A percentile compares a stretch with the other conserved stretches of the same genome.
phyloP scores from a whole-genome alignment of 1,140 invertebrate species.

The Formica selysi region DNA sequence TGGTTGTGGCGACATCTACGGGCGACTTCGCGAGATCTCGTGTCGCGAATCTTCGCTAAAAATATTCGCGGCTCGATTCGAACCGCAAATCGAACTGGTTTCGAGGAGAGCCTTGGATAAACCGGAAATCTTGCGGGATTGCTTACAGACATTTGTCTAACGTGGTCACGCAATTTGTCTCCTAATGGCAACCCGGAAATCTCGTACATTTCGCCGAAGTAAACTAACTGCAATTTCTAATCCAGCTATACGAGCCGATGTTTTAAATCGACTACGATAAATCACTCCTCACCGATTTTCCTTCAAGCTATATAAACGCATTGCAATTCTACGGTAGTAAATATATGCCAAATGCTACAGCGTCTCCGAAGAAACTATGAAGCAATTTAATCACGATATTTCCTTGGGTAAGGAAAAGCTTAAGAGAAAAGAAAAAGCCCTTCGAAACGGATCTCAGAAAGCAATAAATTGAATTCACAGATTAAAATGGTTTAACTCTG shows the following conservation, averaged over 20 bases:
- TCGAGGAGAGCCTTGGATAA: slow-evolving; percentile 27
- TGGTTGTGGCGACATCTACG: slow-evolving; percentile 56
- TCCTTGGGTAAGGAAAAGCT: slow-evolving; percentile 24
- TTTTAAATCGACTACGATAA: slow-evolving; percentile 46
- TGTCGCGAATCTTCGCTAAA: slow-evolving; percentile 16
- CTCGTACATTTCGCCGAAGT: slow-evolving; percentile 50
- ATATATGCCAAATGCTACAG: background rate
- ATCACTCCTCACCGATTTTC: slow-evolving; percentile 50
- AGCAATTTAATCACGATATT: slow-evolving; percentile 57
- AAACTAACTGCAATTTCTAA: slow-evolving; percentile 70
- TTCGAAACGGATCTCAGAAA: slow-evolving; percentile 3
- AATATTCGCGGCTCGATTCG: slow-evolving; percentile 39
- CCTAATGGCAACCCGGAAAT: slow-evolving; percentile 63
- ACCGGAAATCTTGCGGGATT: slow-evolving; percentile 53
- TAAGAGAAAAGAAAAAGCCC: background rate
- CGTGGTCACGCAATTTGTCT: slow-evolving; percentile 65
- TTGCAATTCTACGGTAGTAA: slow-evolving; percentile 19
- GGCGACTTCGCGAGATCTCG: background rate
- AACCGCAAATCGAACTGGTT: slow-evolving; percentile 54
- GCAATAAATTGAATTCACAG: slow-evolving; percentile 32
- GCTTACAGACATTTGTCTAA: slow-evolving; percentile 60
- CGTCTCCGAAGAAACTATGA: slow-evolving; percentile 6
- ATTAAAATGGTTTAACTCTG: slow-evolving; percentile 18
- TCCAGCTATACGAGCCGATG: slow-evolving; percentile 49
- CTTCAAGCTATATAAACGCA: slow-evolving; percentile 14